Percentiles rank a stretch among this genome's conserved stretches.
These are phyloP conservation scores for Eudyptes chrysolophus DNA, from an alignment of 2,113 vertebrate genomes.

Conservation along the genomic window DNA sequence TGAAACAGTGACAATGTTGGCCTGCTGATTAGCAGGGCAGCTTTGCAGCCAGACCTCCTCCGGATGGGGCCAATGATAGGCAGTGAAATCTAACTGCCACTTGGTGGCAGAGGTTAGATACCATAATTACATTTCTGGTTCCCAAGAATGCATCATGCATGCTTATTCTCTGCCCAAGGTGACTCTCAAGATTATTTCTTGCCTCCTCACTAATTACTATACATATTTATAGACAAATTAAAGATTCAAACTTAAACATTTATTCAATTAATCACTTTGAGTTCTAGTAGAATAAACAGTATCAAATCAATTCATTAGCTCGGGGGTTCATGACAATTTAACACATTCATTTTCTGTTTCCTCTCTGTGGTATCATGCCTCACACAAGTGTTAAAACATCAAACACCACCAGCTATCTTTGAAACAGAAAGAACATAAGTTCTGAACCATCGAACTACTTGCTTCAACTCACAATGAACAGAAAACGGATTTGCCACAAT, in stretches of 20 bases:
- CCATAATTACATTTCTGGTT: not conserved
- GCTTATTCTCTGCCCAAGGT: slow-evolving; percentile 42
- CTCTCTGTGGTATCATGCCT: not conserved
- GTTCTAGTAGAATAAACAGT: slow-evolving; percentile 24
- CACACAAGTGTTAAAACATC: not conserved
- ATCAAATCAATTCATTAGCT: not conserved
- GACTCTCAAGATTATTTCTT: slow-evolving; percentile 26
- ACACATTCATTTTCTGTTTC: not conserved
- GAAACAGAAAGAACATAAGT: not conserved
- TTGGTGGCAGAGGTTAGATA: slow-evolving; percentile 43
- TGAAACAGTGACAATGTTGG: not conserved
- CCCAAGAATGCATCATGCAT: not conserved
- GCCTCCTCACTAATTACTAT: not conserved
- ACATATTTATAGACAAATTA: slow-evolving; percentile 31
- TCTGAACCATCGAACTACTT: not conserved
- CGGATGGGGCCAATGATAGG: not conserved
- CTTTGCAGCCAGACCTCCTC: not conserved
- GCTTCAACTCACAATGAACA: not conserved
- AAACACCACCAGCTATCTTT: not conserved
- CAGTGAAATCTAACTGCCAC: not conserved
- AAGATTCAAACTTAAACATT: slow-evolving; percentile 7
- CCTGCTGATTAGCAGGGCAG: not conserved
- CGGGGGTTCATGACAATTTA: not conserved
- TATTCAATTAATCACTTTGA: slow-evolving; percentile 12
- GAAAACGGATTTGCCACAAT: not conserved